Evolutionary conservation across 2,888 invertebrate species (phyloP).

Genomic region (Zygothrica quintamaculata): DNA sequence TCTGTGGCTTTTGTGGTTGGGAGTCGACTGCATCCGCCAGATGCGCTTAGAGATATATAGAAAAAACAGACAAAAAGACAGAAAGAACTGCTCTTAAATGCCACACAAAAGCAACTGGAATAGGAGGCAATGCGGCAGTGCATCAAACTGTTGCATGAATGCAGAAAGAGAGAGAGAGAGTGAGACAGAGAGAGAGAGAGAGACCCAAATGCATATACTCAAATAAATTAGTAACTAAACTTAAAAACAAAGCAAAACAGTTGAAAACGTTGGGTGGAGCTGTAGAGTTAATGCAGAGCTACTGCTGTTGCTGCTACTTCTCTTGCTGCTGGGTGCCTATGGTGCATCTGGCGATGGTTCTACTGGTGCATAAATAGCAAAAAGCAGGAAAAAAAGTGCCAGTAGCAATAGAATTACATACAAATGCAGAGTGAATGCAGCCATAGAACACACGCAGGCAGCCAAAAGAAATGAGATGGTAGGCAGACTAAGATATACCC

Average conservation of each 20-base stretch:
- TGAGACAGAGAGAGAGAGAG: too few relatives aligned
- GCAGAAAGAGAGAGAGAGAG: too few relatives aligned
- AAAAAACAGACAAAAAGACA: constrained; percentile 25
- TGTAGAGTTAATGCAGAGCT: not conserved
- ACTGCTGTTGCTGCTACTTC: not conserved
- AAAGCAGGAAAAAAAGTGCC: constrained; percentile 6
- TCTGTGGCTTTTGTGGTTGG: not conserved
- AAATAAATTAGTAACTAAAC: constrained; percentile 78
- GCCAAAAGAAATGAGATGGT: not conserved
- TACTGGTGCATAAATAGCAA: constrained; percentile 22
- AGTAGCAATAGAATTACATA: constrained; percentile 65
- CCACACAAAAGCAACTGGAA: constrained; percentile 49
- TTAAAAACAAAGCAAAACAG: constrained; percentile 60
- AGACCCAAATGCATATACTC: constrained; percentile 68
- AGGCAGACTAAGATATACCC: not conserved
- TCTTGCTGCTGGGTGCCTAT: too few relatives aligned
- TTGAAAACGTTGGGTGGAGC: constrained; percentile 20
- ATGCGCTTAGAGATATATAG: constrained; percentile 53
- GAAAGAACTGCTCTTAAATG: constrained; percentile 48
- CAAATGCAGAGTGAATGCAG: constrained; percentile 57
- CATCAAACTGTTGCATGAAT: constrained; percentile 49
- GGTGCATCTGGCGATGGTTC: not conserved
- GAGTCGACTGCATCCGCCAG: constrained; percentile 46
- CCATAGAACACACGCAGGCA: constrained; percentile 46
- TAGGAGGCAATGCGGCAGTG: constrained; percentile 14